These are phyloP conservation scores for Enteromius thamalakanensis DNA, from an alignment of 2,797 vertebrate species.

Conservation along the genomic window DNA sequence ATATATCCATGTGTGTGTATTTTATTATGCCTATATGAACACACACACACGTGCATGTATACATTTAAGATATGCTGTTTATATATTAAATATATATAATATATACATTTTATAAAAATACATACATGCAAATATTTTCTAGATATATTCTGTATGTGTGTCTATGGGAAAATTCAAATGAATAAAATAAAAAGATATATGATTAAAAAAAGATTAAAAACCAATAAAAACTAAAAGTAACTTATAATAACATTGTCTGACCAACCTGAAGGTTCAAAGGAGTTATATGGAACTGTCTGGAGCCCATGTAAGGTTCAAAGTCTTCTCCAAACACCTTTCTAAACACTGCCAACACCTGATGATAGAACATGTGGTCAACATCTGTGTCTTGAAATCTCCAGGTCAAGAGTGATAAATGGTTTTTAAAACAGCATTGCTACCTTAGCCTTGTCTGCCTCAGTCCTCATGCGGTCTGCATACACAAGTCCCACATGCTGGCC, in stretches of 20 bases:
- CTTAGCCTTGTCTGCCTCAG: slow-evolving; percentile 85
- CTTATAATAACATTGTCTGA: neutral
- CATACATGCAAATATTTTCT: too few relatives aligned
- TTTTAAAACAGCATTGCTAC: slow-evolving; percentile 66
- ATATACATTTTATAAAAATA: too few relatives aligned
- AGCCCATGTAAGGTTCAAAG: slow-evolving; percentile 83
- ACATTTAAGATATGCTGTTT: too few relatives aligned
- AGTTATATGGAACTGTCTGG: slow-evolving; percentile 89
- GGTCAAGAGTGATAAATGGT: neutral
- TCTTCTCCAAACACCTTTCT: slow-evolving; percentile 85
- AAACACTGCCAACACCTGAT: slow-evolving; percentile 87
- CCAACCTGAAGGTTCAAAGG: slow-evolving; percentile 91
- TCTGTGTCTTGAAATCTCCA: neutral
- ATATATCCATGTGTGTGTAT: too few relatives aligned
- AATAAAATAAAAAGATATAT: too few relatives aligned
- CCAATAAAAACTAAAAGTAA: too few relatives aligned
- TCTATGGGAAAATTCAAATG: too few relatives aligned
- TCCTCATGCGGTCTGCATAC: slow-evolving; percentile 94
- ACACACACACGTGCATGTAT: too few relatives aligned
- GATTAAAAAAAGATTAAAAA: too few relatives aligned
- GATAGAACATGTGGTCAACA: neutral
- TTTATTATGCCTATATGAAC: too few relatives aligned
- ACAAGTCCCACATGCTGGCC: slow-evolving; percentile 91
- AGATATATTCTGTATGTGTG: too few relatives aligned
- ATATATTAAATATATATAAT: too few relatives aligned